phyloP scores from a whole-genome alignment of 2,113 vertebrate species.

The Pseudolaguvia tuberculata region DNA sequence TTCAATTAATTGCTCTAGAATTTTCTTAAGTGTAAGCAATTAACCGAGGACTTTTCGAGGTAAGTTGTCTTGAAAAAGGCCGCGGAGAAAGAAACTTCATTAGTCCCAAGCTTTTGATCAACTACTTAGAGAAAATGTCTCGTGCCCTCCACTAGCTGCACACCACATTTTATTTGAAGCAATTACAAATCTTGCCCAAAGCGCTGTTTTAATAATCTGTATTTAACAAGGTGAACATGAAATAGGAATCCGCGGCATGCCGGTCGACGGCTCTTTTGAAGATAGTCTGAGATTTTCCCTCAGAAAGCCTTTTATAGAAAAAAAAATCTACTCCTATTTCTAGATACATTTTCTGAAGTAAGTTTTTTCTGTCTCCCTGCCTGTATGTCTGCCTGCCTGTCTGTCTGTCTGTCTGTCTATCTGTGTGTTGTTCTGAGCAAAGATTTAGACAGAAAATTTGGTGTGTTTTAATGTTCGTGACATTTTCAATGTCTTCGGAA shows the following conservation, averaged over 20 bases:
- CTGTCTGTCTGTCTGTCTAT: neutral
- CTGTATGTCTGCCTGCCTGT: too few relatives aligned
- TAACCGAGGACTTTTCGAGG: slow-evolving; percentile 34
- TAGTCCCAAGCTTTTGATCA: slow-evolving; percentile 46
- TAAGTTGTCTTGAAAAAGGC: slow-evolving; percentile 31
- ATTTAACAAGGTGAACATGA: slow-evolving; percentile 35
- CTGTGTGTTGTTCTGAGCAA: too few relatives aligned
- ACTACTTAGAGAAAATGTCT: slow-evolving; percentile 45
- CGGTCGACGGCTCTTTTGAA: neutral
- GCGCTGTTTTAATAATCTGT: slow-evolving; percentile 38
- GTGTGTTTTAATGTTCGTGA: neutral
- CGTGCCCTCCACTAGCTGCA: slow-evolving; percentile 6
- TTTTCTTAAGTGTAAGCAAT: slow-evolving; percentile 34
- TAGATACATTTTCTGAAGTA: too few relatives aligned
- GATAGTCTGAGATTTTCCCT: neutral
- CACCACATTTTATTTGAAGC: slow-evolving; percentile 27
- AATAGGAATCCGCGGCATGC: slow-evolving; percentile 20
- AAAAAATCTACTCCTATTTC: neutral
- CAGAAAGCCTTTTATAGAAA: neutral
- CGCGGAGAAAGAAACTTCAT: slow-evolving; percentile 37
- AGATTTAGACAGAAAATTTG: neutral
- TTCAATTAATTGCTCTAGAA: slow-evolving; percentile 43
- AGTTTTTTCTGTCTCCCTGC: too few relatives aligned
- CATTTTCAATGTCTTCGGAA: neutral
- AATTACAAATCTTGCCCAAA: slow-evolving; percentile 32